Evolutionary conservation across 2,888 invertebrate genomes (phyloP).

Genomic region (Drosophila neutralis): DNA sequence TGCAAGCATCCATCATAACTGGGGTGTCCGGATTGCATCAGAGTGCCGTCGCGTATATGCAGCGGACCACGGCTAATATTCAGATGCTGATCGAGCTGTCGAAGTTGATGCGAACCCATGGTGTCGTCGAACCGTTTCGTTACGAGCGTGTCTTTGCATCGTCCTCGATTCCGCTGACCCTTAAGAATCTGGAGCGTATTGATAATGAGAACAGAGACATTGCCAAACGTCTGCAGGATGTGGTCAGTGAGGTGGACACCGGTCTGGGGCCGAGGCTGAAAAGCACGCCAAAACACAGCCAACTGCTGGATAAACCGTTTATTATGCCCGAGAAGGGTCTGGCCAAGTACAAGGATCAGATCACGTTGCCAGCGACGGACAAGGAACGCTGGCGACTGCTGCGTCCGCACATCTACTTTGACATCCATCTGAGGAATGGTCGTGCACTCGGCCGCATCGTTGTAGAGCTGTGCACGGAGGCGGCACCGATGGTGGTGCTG

Average conservation of each 20-base stretch:
- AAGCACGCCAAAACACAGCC: background rate
- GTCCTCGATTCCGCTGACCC: slow-evolving; percentile 27
- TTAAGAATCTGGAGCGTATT: slow-evolving; percentile 37
- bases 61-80: slow-evolving; percentile 51
- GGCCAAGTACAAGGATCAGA: slow-evolving; percentile 49
- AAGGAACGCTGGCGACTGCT: slow-evolving; percentile 51
- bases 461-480: slow-evolving; percentile 73
- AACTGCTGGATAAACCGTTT: background rate
- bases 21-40: slow-evolving; percentile 41
- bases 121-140: slow-evolving; percentile 54
- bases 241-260: slow-evolving; percentile 52
- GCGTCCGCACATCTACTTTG: slow-evolving; percentile 73
- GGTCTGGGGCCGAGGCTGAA: slow-evolving; percentile 16
- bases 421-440: slow-evolving; percentile 60
- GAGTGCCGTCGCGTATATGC: slow-evolving; percentile 47
- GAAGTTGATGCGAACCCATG: slow-evolving; percentile 58
- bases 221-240: slow-evolving; percentile 46
- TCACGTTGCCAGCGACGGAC: slow-evolving; percentile 44
- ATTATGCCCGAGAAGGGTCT: slow-evolving; percentile 28
- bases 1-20: slow-evolving; percentile 46
- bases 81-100: slow-evolving; percentile 53
- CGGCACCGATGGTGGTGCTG: slow-evolving; percentile 68
- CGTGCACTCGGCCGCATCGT: slow-evolving; percentile 71
- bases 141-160: slow-evolving; percentile 23
- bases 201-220: slow-evolving; percentile 52